Evolutionary conservation across 2,888 invertebrate genomes (phyloP), one percentile per base, ranked within the genome.

Genomic region (Pollenia amentaria): DNA sequence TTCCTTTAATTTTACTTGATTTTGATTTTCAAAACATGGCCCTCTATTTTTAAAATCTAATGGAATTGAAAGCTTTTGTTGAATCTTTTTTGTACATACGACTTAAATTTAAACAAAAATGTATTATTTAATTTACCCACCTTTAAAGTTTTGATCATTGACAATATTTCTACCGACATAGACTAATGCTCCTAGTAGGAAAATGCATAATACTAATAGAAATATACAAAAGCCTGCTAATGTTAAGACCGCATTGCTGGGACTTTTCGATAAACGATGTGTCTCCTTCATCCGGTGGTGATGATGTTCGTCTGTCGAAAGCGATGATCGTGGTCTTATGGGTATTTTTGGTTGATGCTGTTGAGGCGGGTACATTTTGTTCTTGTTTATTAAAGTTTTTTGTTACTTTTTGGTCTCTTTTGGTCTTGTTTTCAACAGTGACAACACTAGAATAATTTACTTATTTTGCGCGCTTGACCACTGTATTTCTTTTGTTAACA

Each of bases 301-400:
- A 87, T 92, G 92, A 84, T 93, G 92, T 78, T 93, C 93, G 84
- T 92, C 93, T 84, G 92, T 92, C 60, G 93, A 93, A 62, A 93
- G 90, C 87, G 93, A 93, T 70, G 93, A 93, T 70, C 93, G 92
- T 60, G 93, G 93, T 29, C 93, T 91, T 55, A 93, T 92, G 3
- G 89, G 89, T 14, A 90, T 88, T 89, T 90, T 90, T 80, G 90
- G 89, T 79, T 89, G 88, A 72, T 88, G 90, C 55, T 89, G 88
- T 69, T 89, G 91, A 83, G 91, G 91, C 85, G 93, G 91, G 86
- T 92, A 92, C 92, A 93, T 93, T 57, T 7, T 73, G 7, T 42
- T 51, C 29, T 81, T 57, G 11, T 87, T 69, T 76, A 51, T 51
- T 53, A 29, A 3, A 8, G 12, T 12, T 38, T 73, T 8, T 40